Percentiles rank a stretch among this genome's conserved stretches.
phyloP scores from a whole-genome alignment of 2,888 invertebrate genomes.

The Orthonychiurus folsomi region DNA sequence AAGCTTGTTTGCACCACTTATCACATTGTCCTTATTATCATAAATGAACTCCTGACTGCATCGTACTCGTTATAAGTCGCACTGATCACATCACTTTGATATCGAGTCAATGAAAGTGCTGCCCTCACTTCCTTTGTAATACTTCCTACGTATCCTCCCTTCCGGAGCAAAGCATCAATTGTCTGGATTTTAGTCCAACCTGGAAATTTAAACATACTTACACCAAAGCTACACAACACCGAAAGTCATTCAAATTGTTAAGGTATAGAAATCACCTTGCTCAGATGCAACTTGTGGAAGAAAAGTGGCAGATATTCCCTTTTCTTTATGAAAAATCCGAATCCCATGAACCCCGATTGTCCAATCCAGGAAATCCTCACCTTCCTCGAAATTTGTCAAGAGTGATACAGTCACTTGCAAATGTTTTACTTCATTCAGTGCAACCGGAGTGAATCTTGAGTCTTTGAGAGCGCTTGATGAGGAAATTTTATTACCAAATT shows the following conservation, averaged over 20 bases:
- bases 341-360: constrained; percentile 9
- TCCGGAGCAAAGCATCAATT: constrained; percentile 2
- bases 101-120: not conserved
- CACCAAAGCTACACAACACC: not conserved
- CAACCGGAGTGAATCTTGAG: not conserved
- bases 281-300: constrained; percentile 3
- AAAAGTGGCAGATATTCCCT: not conserved
- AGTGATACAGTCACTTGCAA: constrained; percentile 8
- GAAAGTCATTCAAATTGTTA: no score
- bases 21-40: no score
- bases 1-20: no score
- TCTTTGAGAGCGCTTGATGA: constrained; percentile 4
- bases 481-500: no score
- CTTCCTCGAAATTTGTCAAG: constrained; percentile 5
- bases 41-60: no score
- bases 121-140: not conserved
- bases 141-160: constrained; percentile 9
- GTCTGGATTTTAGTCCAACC: constrained; percentile 7
- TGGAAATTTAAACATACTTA: not conserved
- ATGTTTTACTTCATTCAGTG: not conserved
- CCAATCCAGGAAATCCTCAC: constrained; percentile 6
- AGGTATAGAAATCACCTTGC: not conserved
- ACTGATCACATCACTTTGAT: constrained; percentile 4
- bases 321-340: not conserved
- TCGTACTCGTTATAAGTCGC: not conserved